Conservation (phyloP, 2,888 invertebrate species). For the Tachina fera region DNA sequence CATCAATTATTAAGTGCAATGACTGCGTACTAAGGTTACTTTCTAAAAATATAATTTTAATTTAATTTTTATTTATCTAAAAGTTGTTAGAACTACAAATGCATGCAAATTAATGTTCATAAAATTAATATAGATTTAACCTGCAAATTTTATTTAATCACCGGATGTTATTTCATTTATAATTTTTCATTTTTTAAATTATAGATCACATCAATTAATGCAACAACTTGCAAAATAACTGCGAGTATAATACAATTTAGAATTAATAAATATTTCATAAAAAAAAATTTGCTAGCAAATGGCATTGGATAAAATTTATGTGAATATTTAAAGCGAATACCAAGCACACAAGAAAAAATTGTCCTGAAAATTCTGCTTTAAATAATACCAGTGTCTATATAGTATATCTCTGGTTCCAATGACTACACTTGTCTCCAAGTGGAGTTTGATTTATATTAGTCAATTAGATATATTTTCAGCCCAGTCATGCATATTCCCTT, state of each 20-base stretch:
- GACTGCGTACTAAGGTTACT: not conserved
- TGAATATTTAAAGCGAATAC: too few relatives aligned
- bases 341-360: too few relatives aligned
- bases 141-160: constrained; percentile 22
- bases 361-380: too few relatives aligned
- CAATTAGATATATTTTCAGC: too few relatives aligned
- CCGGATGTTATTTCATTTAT: constrained; percentile 42
- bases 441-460: too few relatives aligned
- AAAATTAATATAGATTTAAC: not conserved
- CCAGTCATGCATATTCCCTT: too few relatives aligned
- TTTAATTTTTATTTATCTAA: not conserved
- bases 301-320: too few relatives aligned
- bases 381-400: too few relatives aligned
- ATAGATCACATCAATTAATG: not conserved
- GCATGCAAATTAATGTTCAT: not conserved
- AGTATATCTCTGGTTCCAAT: too few relatives aligned
- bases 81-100: not conserved
- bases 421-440: too few relatives aligned
- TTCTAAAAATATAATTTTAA: constrained; percentile 1
- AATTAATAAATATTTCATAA: not conserved
- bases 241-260: not conserved
- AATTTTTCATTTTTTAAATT: not conserved
- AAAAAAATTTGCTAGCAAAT: too few relatives aligned
- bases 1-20: not conserved
- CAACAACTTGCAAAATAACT: not conserved